A percentile compares a stretch with the other conserved stretches of the same genome.
phyloP scores from a whole-genome alignment of 2,888 invertebrate species.

The Belgica antarctica region DNA sequence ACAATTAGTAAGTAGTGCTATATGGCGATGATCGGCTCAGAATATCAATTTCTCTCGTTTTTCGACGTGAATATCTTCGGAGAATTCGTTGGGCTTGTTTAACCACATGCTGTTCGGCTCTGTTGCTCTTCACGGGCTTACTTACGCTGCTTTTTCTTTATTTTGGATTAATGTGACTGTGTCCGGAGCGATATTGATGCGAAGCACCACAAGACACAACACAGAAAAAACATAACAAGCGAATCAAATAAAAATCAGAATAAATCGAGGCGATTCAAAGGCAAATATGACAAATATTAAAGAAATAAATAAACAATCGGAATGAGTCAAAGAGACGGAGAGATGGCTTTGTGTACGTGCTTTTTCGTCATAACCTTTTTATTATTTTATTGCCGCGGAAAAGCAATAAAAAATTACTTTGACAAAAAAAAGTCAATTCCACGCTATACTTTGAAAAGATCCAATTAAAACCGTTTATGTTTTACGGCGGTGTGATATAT shows the following conservation, averaged over 20 bases:
- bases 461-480: constrained; percentile 26
- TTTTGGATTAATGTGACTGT: constrained; percentile 12
- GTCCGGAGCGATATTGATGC: constrained; percentile 18
- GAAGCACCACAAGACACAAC: constrained; percentile 8
- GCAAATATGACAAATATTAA: constrained; percentile 25
- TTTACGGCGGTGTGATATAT: constrained; percentile 3
- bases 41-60: constrained; percentile 19
- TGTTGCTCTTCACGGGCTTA: constrained; percentile 15
- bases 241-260: constrained; percentile 13
- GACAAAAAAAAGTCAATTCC: constrained; percentile 12
- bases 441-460: neutral
- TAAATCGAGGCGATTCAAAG: constrained; percentile 1
- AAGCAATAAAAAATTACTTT: constrained; percentile 23
- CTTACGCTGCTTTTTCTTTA: neutral
- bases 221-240: too few species aligned
- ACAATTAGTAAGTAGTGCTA: constrained; percentile 35
- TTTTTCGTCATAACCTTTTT: constrained; percentile 13
- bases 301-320: constrained; percentile 36
- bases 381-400: neutral
- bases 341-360: neutral
- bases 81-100: neutral
- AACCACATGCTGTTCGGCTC: constrained; percentile 35
- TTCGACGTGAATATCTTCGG: neutral
- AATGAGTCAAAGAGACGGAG: constrained; percentile 16
- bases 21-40: constrained; percentile 26